Base-by-base conservation (phyloP, 2,888 invertebrate genomes). In the Acronicta aceris region DNA sequence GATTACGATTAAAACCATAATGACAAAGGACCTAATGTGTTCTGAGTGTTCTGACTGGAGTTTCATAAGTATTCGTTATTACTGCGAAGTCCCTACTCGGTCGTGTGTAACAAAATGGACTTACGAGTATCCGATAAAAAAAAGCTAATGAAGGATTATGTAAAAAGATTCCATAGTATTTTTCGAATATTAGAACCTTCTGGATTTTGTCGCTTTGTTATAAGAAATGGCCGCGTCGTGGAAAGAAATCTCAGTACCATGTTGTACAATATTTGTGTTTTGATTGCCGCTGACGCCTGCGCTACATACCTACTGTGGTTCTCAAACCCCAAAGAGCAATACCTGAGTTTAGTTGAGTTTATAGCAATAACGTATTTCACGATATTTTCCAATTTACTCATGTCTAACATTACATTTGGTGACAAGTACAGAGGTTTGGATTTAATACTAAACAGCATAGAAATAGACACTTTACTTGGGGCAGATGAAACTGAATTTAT, bases 401-500 rank as follows among this genome's bases (percentile, higher is more conserved):
- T 89, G 1, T 21, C 81, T 17, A 85, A 89, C 48, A 76, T 87
- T 5, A 81, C 82, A 0, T 82, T 89, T 47, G 51, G 73, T 0
- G 87, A 89, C 41, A 79, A 80, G 52, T 61, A 68, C 15, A 73
- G 75, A 12, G 87, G 84, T 8, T 53, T 81, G 0, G 68, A 79
- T 0, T 55, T 91, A 0, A 65, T 91, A 2, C 69, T 81, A 9
- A 70, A 74, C 30, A 78, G 74, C 48, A 83, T 90, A 8, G 81
- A 89, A 41, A 83, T 91, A 0, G 93, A 93, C 62, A 43, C 65
- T 8, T 77, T 86, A 38, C 70, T 93, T 0, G 91, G 90, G 12
- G 69, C 78, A 1, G 65, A 83, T n/a, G 85, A 90, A 63, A 91
- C 92, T 0, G 79, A 76, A 45, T 89, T 89, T 47, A 85, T 93